These are phyloP conservation scores for Encarsia formosa DNA, from an alignment of 2,888 invertebrate species.

Conservation along the genomic window DNA sequence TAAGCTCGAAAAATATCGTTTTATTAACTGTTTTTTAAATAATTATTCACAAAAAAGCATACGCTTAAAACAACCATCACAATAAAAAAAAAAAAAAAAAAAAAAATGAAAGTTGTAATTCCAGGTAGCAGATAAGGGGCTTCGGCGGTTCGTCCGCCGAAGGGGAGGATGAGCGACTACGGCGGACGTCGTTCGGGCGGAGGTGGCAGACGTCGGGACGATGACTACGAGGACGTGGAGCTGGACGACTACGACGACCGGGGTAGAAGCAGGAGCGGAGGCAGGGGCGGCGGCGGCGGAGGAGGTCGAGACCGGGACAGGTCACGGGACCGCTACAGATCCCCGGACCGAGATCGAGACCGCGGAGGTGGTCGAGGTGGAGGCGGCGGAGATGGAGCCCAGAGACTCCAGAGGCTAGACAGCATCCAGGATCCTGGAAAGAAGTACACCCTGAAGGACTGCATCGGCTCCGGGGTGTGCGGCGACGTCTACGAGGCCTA, in stretches of 20 bases:
- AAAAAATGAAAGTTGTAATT: neutral
- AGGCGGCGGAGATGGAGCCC: constrained; percentile 13
- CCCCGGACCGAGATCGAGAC: constrained; percentile 22
- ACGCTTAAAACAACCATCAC: no score
- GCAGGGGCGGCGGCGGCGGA: constrained; percentile 24
- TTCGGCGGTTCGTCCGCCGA: no score
- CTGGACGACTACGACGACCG: constrained; percentile 10
- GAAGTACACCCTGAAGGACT: constrained; percentile 67
- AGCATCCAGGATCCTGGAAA: constrained; percentile 73
- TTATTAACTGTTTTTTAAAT: no score
- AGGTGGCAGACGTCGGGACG: constrained; percentile 17
- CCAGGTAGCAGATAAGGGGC: neutral
- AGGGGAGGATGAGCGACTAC: constrained; percentile 34
- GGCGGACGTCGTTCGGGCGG: constrained; percentile 26
- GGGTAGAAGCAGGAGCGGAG: constrained; percentile 8
- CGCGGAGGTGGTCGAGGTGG: constrained; percentile 31
- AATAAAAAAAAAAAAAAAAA: neutral
- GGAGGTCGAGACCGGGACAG: neutral
- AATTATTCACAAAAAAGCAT: no score
- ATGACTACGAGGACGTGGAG: constrained; percentile 15
- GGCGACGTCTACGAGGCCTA: constrained; percentile 72
- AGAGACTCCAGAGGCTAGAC: constrained; percentile 50
- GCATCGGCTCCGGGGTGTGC: constrained; percentile 71
- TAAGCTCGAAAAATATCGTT: no score
- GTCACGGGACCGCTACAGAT: constrained; percentile 9